Evolutionary conservation across 1,140 invertebrate genomes (phyloP).

Genomic region (Hestina assimilis): DNA sequence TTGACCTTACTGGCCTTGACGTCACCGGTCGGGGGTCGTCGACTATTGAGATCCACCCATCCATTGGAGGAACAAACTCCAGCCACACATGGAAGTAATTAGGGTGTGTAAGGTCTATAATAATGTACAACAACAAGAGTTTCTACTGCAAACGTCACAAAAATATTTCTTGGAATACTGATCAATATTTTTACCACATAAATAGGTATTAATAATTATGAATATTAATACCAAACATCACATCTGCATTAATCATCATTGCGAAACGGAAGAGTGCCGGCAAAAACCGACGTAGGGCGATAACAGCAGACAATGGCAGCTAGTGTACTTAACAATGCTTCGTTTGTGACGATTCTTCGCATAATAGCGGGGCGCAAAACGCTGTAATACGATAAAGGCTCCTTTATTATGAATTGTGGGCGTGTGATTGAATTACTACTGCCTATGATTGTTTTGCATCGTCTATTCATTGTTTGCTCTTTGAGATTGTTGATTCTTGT

Average conservation of each 20-base stretch:
- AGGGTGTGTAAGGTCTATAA: too few species aligned
- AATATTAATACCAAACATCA: background rate
- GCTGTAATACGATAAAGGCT: conserved; percentile 67
- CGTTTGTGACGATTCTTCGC: conserved; percentile 76
- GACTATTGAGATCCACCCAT: too few species aligned
- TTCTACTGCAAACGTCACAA: too few species aligned
- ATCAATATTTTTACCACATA: too few species aligned
- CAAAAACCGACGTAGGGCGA: conserved; percentile 69
- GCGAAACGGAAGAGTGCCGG: conserved; percentile 64
- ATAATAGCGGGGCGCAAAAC: conserved; percentile 71
- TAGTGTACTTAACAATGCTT: conserved; percentile 74
- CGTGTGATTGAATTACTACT: conserved; percentile 62
- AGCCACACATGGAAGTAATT: too few species aligned
- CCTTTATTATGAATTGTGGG: conserved; percentile 70
- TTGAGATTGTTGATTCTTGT: conserved; percentile 10
- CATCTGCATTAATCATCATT: conserved; percentile 48
- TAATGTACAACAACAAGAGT: too few species aligned
- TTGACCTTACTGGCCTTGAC: too few species aligned
- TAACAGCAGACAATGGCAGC: conserved; percentile 71
- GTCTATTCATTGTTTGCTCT: conserved; percentile 20
- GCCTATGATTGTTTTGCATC: conserved; percentile 40
- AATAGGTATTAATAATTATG: background rate
- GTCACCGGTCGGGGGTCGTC: too few species aligned
- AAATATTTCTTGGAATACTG: too few species aligned
- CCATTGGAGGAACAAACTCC: too few species aligned